These are phyloP conservation scores for Scaptomyza reducta DNA, from an alignment of 2,888 invertebrate genomes.

Conservation along the genomic window DNA sequence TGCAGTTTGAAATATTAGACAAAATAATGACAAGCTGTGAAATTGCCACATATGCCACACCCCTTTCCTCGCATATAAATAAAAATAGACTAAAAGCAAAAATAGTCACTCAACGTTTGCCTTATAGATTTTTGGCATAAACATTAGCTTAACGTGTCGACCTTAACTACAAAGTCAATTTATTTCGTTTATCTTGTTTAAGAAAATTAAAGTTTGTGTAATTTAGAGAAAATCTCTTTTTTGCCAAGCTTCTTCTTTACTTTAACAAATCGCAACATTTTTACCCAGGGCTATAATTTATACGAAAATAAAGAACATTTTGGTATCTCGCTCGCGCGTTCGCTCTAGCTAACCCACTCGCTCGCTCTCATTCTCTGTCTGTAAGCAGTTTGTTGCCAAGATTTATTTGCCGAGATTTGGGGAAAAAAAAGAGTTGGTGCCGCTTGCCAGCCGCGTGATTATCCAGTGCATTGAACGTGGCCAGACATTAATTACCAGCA, in stretches of 20 bases:
- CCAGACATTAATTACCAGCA: slow-evolving; percentile 77
- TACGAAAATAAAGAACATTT: slow-evolving; percentile 53
- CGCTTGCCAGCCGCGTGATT: slow-evolving; percentile 68
- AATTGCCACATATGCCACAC: too few species aligned
- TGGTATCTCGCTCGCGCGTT: slow-evolving; percentile 7
- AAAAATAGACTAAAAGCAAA: background rate
- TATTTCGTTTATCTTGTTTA: background rate
- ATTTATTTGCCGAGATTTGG: slow-evolving; percentile 74
- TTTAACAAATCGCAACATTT: slow-evolving; percentile 59
- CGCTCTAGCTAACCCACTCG: background rate
- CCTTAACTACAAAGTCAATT: background rate
- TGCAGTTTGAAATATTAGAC: too few species aligned
- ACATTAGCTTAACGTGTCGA: background rate
- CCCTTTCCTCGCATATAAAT: too few species aligned
- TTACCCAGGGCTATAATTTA: slow-evolving; percentile 63
- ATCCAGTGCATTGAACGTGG: slow-evolving; percentile 79
- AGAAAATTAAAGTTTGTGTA: slow-evolving; percentile 32
- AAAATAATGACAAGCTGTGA: too few species aligned
- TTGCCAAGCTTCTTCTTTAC: slow-evolving; percentile 3
- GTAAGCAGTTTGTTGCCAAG: slow-evolving; percentile 55
- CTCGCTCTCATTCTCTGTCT: slow-evolving; percentile 2
- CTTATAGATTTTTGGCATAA: background rate
- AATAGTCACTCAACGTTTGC: background rate
- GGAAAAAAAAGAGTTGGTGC: slow-evolving; percentile 64
- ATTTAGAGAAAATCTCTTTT: slow-evolving; percentile 19